Conservation (phyloP, 2,113 vertebrate genomes). For the Nothocercus nigrocapillus region DNA sequence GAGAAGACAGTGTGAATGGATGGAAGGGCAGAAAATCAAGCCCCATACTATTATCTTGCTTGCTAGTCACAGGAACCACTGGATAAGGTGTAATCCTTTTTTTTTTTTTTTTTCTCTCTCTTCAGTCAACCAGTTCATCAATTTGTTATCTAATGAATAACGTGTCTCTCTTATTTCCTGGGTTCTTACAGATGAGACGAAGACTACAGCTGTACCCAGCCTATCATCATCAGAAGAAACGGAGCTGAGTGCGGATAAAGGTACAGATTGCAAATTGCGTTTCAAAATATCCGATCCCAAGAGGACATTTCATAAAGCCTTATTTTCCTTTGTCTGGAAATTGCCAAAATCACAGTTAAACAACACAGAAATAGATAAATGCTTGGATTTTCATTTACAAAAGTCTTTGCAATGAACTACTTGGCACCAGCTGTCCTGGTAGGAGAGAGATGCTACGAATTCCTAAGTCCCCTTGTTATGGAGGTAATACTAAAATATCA, state of each 20-base stretch:
- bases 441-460: neutral
- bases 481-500: neutral
- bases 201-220: slow-evolving; percentile 7
- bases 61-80: neutral
- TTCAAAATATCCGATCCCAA: neutral
- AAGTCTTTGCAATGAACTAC: slow-evolving; percentile 13
- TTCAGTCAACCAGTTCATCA: neutral
- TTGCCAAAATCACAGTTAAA: slow-evolving; percentile 19
- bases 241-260: slow-evolving; percentile 70
- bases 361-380: neutral
- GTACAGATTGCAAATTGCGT: slow-evolving; percentile 50
- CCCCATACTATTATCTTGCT: neutral
- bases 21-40: slow-evolving; percentile 16
- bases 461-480: neutral
- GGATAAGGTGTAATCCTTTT: neutral
- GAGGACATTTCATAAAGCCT: neutral
- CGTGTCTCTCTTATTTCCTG: slow-evolving; percentile 45
- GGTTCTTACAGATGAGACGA: slow-evolving; percentile 55
- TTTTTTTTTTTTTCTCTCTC: neutral
- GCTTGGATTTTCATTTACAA: slow-evolving; percentile 18
- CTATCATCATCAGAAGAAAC: slow-evolving; percentile 38
- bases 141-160: slow-evolving; percentile 9
- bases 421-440: neutral
- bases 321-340: slow-evolving; percentile 19
- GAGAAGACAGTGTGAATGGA: neutral